Percentiles rank a stretch among this genome's conserved stretches.
These are phyloP conservation scores for Upupa epops DNA, from an alignment of 2,113 vertebrate genomes.

Conservation along the genomic window DNA sequence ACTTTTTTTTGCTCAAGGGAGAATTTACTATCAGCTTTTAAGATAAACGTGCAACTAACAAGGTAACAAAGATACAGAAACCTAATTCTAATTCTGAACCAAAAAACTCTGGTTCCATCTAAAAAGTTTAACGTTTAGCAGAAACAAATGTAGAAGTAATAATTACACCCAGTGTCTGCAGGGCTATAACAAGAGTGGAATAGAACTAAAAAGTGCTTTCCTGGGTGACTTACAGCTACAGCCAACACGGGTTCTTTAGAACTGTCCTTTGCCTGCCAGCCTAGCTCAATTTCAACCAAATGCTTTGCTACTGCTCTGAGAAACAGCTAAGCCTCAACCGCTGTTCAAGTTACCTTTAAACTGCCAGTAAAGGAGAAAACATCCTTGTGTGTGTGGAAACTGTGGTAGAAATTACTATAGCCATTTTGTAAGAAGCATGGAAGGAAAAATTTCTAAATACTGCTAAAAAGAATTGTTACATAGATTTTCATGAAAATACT, in stretches of 20 bases:
- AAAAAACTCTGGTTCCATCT: background rate
- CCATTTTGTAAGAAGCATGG: background rate
- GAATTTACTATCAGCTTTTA: background rate
- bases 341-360: background rate
- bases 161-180: background rate
- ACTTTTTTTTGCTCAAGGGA: background rate
- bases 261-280: background rate
- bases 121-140: background rate
- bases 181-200: background rate
- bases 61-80: background rate
- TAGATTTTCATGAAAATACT: background rate
- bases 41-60: background rate
- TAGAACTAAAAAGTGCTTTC: background rate
- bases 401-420: background rate
- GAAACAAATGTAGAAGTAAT: background rate
- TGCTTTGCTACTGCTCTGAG: background rate
- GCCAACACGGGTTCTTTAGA: background rate
- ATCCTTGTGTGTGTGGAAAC: background rate
- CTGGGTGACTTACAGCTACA: background rate
- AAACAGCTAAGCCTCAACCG: background rate
- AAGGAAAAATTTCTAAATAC: background rate
- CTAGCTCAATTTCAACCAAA: background rate
- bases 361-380: background rate
- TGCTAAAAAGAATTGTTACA: background rate
- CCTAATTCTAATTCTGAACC: background rate